Base-by-base conservation (phyloP, 2,888 invertebrate genomes). In the Embidobia sp. region DNA sequence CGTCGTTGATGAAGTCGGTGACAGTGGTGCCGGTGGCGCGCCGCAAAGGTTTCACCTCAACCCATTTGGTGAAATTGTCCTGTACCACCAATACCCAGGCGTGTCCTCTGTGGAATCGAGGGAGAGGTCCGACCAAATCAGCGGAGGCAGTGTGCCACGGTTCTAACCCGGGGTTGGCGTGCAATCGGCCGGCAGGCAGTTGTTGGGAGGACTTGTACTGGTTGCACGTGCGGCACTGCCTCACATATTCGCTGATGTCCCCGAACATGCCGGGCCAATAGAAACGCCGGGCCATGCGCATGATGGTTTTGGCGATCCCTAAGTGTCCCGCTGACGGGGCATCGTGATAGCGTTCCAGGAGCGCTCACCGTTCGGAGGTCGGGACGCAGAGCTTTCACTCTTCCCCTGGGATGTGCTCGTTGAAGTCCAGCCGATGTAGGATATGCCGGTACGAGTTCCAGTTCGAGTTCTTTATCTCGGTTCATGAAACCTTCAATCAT, bases 261-360 rank as follows among this genome's bases (percentile, higher is more conserved):
- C 40, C 51, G 4, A 31, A 19, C 69, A 78, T 67, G 8, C 74
- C 69, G 2, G 78, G 78, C 78, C 79, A 80, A 42, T 70, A 78
- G 15, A 59, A 73, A 22, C 13, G 15, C 2, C 6, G 51, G n/a
- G 53, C 19, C 3, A 80, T 3, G 13, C 70, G 42, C 1, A 31
- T 16, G 8, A 48, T 61, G 3, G 80, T 79, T 66, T 80, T 48
- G 6, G 31, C 55, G 5, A 67, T 42, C 0, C 55, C 67, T 3
- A 46, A 37, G 11, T 67, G 46, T 11, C 55, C 55, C 2, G 67
- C 40, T 1, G 59, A 29, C 1, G 79, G 66, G 0, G 15, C 46
- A 49, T 80, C 75, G 44, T 84, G 83, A 19, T 11, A 35, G 1
- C 37, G 13, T 0, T n/a, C 2, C 37, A 67, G 11, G 72, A 78